These are phyloP conservation scores for Piaya cayana DNA, from an alignment of 2,113 vertebrate species.

Conservation along the genomic window DNA sequence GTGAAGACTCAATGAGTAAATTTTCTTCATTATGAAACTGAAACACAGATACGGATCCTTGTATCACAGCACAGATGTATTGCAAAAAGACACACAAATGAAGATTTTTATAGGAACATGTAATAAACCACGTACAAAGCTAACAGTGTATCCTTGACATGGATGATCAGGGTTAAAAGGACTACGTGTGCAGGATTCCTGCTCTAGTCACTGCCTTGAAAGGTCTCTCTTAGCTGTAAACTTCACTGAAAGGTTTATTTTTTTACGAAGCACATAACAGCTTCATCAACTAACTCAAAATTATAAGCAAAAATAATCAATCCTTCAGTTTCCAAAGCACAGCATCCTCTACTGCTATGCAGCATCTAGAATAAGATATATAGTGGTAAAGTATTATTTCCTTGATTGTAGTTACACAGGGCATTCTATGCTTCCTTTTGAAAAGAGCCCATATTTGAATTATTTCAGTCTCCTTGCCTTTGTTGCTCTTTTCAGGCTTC, in stretches of 20 bases:
- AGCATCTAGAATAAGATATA: background rate
- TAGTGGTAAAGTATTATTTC: background rate
- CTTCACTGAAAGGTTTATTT: background rate
- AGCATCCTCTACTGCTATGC: background rate
- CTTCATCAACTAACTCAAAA: background rate
- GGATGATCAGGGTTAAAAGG: background rate
- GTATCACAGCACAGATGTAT: background rate
- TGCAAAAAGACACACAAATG: background rate
- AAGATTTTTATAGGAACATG: background rate
- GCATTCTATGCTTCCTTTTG: background rate
- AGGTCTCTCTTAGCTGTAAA: background rate
- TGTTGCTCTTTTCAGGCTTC: slow-evolving; percentile 4
- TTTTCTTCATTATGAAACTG: background rate
- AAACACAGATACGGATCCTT: background rate
- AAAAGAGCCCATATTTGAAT: background rate
- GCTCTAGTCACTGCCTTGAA: background rate
- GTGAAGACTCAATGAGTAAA: background rate
- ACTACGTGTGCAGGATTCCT: background rate
- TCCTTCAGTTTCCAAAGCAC: background rate
- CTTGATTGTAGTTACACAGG: background rate
- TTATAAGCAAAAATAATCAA: background rate
- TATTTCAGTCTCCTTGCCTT: background rate
- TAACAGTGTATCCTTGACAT: background rate
- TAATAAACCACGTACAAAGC: background rate
- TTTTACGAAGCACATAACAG: background rate